Conservation (phyloP, 1,140 invertebrate species). For the Zaprionus nigranus region DNA sequence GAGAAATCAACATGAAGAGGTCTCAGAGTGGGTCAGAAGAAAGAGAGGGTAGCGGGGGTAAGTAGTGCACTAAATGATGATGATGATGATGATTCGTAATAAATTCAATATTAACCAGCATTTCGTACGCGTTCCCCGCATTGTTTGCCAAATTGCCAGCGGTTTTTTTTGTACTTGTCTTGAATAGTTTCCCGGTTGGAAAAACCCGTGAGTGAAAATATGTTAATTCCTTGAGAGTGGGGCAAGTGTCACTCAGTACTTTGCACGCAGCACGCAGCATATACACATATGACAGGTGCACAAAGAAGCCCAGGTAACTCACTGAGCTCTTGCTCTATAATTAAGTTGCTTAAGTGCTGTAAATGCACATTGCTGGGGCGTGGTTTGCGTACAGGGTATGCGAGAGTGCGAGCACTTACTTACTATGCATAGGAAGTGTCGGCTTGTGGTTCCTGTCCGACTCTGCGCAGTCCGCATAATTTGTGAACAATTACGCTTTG, state of each 20-base stretch:
- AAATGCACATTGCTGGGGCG: conserved; percentile 65
- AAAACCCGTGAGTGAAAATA: conserved; percentile 34
- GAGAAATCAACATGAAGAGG: conserved; percentile 70
- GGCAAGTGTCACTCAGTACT: conserved; percentile 67
- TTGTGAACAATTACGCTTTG: conserved; percentile 83
- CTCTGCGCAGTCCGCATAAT: conserved; percentile 49
- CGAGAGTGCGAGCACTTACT: conserved; percentile 11
- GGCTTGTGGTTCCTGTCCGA: conserved; percentile 42
- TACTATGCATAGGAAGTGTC: conserved; percentile 48
- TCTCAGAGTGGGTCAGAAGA: background rate
- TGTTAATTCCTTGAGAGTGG: conserved; percentile 54
- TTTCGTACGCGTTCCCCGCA: conserved; percentile 32
- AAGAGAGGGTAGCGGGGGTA: background rate
- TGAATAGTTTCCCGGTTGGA: background rate
- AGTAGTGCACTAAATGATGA: conserved; percentile 64
- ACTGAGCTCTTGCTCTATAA: conserved; percentile 46
- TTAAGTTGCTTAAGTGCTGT: conserved; percentile 76
- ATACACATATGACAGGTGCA: conserved; percentile 70
- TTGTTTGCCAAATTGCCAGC: conserved; percentile 65
- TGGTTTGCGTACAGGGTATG: conserved; percentile 43
- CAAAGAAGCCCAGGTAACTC: conserved; percentile 21
- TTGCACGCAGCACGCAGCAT: conserved; percentile 39
- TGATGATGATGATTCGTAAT: conserved; percentile 73
- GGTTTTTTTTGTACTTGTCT: conserved; percentile 20
- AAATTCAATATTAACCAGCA: conserved; percentile 80